These are phyloP conservation scores for Catocala nupta DNA, from an alignment of 2,888 invertebrate genomes.

Conservation along the genomic window DNA sequence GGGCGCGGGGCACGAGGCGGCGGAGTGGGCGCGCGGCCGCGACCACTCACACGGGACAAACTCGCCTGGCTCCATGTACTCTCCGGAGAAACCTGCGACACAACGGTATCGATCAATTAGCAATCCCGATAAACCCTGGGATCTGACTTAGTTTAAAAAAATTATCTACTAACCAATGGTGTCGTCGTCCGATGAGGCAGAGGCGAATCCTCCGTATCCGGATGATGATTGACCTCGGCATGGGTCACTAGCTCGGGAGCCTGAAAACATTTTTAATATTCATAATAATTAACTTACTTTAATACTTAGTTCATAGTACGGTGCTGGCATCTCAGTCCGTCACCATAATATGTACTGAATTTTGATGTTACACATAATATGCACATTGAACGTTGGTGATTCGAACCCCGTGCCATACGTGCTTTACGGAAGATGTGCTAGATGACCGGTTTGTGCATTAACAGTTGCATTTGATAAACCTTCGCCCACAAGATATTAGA, in stretches of 20 bases:
- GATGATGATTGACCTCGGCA: slow-evolving; percentile 88
- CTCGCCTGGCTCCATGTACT: slow-evolving; percentile 84
- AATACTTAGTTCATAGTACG: background rate
- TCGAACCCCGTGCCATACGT: slow-evolving; percentile 32
- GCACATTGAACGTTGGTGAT: slow-evolving; percentile 8
- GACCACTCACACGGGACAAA: slow-evolving; percentile 75
- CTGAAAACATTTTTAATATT: slow-evolving; percentile 46
- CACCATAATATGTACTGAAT: slow-evolving; percentile 3
- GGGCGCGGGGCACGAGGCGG: slow-evolving; percentile 80
- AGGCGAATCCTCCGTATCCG: slow-evolving; percentile 85
- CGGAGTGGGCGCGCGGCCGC: slow-evolving; percentile 84
- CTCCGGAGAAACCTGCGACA: slow-evolving; percentile 82
- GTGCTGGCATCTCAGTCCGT: background rate
- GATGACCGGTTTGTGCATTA: slow-evolving; percentile 37
- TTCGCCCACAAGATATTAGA: slow-evolving; percentile 25
- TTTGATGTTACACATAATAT: background rate
- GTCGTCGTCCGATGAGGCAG: slow-evolving; percentile 88
- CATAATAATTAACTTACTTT: background rate
- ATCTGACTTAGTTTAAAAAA: background rate
- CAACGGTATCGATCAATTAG: background rate
- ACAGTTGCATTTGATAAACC: slow-evolving; percentile 31
- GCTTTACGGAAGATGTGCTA: slow-evolving; percentile 38
- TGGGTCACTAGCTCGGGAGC: slow-evolving; percentile 84
- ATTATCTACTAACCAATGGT: slow-evolving; percentile 76
- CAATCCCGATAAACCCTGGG: background rate